Evolutionary conservation across 2,797 vertebrate species (phyloP).

Genomic region (Ispidina lecontei): DNA sequence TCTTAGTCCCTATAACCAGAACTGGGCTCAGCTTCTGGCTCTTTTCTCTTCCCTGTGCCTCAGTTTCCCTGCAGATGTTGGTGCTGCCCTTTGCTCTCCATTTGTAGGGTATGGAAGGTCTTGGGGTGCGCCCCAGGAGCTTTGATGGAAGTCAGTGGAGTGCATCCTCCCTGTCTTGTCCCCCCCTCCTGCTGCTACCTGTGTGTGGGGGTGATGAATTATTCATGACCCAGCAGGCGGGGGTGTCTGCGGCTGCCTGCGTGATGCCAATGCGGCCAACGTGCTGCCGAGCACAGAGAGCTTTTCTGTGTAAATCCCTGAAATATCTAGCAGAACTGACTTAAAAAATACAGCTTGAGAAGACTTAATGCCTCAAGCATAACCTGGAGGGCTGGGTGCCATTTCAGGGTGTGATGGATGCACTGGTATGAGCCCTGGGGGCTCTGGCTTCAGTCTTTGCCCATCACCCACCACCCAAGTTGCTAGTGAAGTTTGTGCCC

Average conservation of each 20-base stretch:
- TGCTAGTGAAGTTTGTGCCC: neutral
- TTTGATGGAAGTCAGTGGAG: accelerated
- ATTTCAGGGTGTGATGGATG: accelerated
- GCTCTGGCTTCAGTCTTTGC: neutral
- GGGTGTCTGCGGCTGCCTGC: neutral
- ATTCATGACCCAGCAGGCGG: neutral
- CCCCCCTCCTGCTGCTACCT: neutral
- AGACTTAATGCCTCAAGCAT: neutral
- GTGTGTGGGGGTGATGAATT: neutral
- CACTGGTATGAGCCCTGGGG: neutral
- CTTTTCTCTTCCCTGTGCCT: neutral
- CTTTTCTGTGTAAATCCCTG: conserved; percentile 67
- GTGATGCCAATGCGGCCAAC: neutral
- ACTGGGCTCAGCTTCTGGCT: neutral
- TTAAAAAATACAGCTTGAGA: neutral
- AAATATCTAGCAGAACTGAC: conserved; percentile 71
- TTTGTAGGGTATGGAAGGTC: neutral
- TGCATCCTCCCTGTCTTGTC: neutral
- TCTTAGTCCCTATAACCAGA: neutral
- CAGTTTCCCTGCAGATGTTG: neutral
- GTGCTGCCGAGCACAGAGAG: neutral
- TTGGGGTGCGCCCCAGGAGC: neutral
- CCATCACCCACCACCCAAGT: accelerated
- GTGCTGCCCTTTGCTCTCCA: neutral
- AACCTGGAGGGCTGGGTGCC: neutral